Evolutionary conservation across 2,888 invertebrate genomes (phyloP).

Genomic region (Cephus pulcher): DNA sequence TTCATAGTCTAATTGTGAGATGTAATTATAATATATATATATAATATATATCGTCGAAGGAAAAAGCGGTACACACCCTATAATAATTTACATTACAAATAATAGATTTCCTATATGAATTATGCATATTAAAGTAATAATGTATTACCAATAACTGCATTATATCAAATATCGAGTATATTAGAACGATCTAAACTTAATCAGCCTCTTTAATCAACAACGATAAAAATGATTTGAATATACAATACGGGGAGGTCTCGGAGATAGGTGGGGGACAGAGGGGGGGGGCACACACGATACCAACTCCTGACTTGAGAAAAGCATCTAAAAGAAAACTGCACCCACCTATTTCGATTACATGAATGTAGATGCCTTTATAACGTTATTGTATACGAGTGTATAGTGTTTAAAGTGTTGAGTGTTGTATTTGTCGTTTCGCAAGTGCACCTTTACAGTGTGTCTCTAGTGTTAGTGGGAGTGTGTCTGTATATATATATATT

Average conservation of each 20-base stretch:
- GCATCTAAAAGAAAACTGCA: neutral
- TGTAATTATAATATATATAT: neutral
- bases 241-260: slow-evolving; percentile 11
- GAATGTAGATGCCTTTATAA: neutral
- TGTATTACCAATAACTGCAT: slow-evolving; percentile 17
- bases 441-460: neutral
- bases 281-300: neutral
- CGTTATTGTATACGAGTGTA: neutral
- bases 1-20: neutral
- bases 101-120: neutral
- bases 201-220: slow-evolving; percentile 52
- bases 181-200: slow-evolving; percentile 42
- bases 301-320: neutral
- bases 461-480: neutral
- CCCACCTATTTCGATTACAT: neutral
- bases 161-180: slow-evolving; percentile 3
- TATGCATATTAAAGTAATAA: slow-evolving; percentile 10
- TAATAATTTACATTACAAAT: neutral
- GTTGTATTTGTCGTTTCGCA: neutral
- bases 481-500: slow-evolving; percentile 1
- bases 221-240: slow-evolving; percentile 46
- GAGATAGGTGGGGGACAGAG: too few relatives aligned
- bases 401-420: neutral
- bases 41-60: neutral
- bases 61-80: neutral